Conservation (phyloP, 2,113 vertebrate genomes). For the Cyprinodon brontotheroides region DNA sequence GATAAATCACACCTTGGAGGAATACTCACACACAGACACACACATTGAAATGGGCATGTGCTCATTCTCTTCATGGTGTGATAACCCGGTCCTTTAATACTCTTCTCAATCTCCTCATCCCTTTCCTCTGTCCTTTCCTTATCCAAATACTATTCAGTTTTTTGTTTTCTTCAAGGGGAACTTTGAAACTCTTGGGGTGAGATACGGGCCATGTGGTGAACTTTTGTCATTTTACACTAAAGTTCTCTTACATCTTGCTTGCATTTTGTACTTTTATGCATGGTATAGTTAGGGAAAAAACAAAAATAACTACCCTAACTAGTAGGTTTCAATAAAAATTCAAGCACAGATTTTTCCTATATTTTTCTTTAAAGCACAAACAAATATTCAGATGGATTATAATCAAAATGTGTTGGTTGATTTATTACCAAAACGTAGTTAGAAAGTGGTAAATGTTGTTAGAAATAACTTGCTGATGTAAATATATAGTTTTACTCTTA, state of each 20-base stretch:
- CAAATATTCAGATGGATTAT: no score
- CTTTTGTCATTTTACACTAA: conserved; percentile 29
- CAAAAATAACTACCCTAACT: not conserved
- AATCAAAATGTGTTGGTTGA: no score
- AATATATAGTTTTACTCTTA: not conserved
- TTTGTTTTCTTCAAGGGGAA: conserved; percentile 48
- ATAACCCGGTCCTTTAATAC: conserved; percentile 74
- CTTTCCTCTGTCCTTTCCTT: conserved; percentile 42
- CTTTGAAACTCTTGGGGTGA: conserved; percentile 50
- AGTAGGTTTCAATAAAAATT: not conserved
- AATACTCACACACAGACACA: conserved; percentile 37
- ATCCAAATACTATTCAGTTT: conserved; percentile 34
- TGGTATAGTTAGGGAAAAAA: not conserved
- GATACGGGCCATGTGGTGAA: conserved; percentile 31
- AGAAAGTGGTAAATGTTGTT: not conserved
- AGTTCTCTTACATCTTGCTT: not conserved
- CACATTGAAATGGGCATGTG: conserved; percentile 37
- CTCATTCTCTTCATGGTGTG: conserved; percentile 64
- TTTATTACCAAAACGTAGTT: no score
- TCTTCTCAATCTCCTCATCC: conserved; percentile 50
- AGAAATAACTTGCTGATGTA: not conserved
- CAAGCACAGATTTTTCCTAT: not conserved
- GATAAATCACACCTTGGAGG: conserved; percentile 74
- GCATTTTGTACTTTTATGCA: not conserved
- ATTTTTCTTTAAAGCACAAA: no score